phyloP scores from a whole-genome alignment of 2,888 invertebrate genomes.

The Caenorhabditis sp. region DNA sequence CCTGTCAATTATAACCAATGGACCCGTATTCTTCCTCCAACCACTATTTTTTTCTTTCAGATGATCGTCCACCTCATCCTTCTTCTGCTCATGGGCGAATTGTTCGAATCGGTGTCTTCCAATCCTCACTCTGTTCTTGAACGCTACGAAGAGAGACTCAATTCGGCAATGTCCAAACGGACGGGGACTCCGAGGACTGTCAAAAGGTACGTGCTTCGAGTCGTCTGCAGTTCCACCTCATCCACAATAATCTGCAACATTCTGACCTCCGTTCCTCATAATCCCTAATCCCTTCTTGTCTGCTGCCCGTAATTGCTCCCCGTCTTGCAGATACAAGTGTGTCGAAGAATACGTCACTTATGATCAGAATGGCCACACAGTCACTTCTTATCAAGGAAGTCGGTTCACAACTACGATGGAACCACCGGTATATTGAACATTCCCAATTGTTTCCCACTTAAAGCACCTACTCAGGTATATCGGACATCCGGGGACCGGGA shows the following conservation, averaged over 20 bases:
- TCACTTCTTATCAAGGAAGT: constrained; percentile 35
- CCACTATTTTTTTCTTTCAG: constrained; percentile 25
- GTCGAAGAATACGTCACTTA: constrained; percentile 64
- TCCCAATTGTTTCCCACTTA: too few relatives aligned
- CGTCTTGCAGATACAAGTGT: constrained; percentile 60
- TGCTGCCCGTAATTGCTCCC: neutral
- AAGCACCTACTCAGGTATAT: constrained; percentile 37
- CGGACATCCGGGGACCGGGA: constrained; percentile 33
- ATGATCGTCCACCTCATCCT: constrained; percentile 45
- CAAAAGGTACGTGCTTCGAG: constrained; percentile 40
- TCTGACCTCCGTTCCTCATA: constrained; percentile 27
- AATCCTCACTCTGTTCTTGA: constrained; percentile 35
- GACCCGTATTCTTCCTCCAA: neutral
- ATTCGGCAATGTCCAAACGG: constrained; percentile 38
- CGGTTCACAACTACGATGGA: constrained; percentile 48
- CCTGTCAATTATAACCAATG: constrained; percentile 5
- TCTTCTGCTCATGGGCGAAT: constrained; percentile 35
- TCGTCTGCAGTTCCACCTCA: constrained; percentile 9
- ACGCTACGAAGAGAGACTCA: constrained; percentile 49
- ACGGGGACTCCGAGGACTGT: constrained; percentile 39
- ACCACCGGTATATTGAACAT: constrained; percentile 38
- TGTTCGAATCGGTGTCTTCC: neutral
- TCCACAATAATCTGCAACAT: constrained; percentile 21
- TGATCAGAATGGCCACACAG: constrained; percentile 41
- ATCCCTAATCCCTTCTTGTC: constrained; percentile 9